Base-by-base conservation (phyloP, 1,140 invertebrate genomes). In the Paralvinella palmiformis region DNA sequence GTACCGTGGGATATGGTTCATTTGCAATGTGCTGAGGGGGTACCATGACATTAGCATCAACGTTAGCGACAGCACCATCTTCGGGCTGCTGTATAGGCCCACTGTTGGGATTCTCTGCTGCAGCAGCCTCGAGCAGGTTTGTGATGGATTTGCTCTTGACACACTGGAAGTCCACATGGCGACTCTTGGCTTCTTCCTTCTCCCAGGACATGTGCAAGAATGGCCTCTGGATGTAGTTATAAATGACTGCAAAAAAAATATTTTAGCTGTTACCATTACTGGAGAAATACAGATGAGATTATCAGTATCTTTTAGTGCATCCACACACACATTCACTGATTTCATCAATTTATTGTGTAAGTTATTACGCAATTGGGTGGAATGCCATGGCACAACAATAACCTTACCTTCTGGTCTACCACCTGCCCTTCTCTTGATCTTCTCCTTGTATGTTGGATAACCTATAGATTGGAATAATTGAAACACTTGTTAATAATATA, bases 181-280 rank as follows among this genome's bases (percentile, higher is more conserved):
- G 87, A 78, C 93, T 96, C 75, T 97, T 98, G 0, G 95, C 95
- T 77, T 99, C 97, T 75, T 99, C 96, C 72, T 99, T 99, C 78
- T 99, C 97, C 97, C 97, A 99, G 0, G 95, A 98, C 92, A 99
- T 97, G 71, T 96, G 93, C 50, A 99, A 92, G 78, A 99, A 99
- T 0, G 97, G 96, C n/a, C 97, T 84, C 77, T 99, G 97, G 0
- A 99, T 96, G 79, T 99, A 99, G 80, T 98, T 98, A 82, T 99
- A 99, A 66, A 98, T 96, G 0, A 98, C 96, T 84, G 73, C 5
- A 60, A 60, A 5, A 45, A 45, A 62, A 13, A 24, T 31, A 63
- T 24, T 59, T 15, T n/a, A n/a, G n/a, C n/a, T n/a, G n/a, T n/a
- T n/a, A n/a, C n/a, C n/a, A n/a, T n/a, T n/a, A n/a, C n/a, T n/a